A percentile compares a stretch with the other conserved stretches of the same genome.
Evolutionary conservation across 2,888 invertebrate genomes (phyloP).

Genomic region (Spialia ferax): DNA sequence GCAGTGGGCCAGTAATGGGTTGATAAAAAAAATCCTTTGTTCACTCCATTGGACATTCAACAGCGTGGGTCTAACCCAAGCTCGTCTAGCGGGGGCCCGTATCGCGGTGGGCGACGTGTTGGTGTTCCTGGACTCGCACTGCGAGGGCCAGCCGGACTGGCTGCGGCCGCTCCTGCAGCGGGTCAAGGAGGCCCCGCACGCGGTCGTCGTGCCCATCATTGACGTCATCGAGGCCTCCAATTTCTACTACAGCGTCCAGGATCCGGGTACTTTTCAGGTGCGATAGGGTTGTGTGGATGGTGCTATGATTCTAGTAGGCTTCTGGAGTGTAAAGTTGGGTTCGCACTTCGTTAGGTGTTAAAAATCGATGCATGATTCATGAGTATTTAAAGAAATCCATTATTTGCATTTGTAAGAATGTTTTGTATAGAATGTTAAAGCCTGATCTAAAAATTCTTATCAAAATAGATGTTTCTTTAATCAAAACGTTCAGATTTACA

Average conservation of each 20-base stretch:
- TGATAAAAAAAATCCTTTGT: no score
- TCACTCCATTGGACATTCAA: no score
- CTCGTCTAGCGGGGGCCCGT: slow-evolving; percentile 95
- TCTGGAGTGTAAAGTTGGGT: not conserved
- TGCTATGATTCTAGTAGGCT: slow-evolving; percentile 33
- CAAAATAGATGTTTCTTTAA: no score
- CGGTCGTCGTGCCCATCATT: slow-evolving; percentile 97
- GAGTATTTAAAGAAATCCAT: not conserved
- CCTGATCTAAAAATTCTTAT: not conserved
- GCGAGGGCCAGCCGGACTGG: slow-evolving; percentile 94
- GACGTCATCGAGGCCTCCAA: slow-evolving; percentile 96
- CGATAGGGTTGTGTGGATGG: slow-evolving; percentile 19
- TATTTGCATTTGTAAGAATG: not conserved
- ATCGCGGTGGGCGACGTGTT: slow-evolving; percentile 93
- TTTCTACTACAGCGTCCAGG: slow-evolving; percentile 91
- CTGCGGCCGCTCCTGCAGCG: slow-evolving; percentile 95
- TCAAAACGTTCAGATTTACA: no score
- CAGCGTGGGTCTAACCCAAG: slow-evolving; percentile 94
- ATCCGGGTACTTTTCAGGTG: slow-evolving; percentile 79
- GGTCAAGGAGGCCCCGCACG: slow-evolving; percentile 92
- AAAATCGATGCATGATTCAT: not conserved
- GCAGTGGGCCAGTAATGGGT: no score
- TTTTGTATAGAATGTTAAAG: not conserved
- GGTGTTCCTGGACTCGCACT: slow-evolving; percentile 97
- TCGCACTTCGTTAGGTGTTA: not conserved